Conservation (phyloP, 30 jellyfish, hydroid and myxozoan species). For the Chrysaora quinquecirrha region DNA sequence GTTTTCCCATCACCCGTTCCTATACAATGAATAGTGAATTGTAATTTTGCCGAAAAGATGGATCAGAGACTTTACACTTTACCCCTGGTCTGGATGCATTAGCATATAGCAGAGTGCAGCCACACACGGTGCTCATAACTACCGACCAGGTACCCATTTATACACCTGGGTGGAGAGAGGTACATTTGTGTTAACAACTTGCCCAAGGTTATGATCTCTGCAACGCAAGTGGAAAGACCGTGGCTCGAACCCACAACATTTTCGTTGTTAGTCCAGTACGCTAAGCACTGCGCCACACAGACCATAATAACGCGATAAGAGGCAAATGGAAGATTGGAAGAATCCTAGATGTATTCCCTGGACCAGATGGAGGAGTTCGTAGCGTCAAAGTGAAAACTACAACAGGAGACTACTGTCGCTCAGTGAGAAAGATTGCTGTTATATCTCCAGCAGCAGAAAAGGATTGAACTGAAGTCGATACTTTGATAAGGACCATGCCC, state of each 20-base stretch:
- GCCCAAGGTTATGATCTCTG: too few relatives aligned
- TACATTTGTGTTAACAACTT: too few relatives aligned
- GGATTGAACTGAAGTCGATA: slow-evolving; percentile 10
- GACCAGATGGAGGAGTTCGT: slow-evolving; percentile 72
- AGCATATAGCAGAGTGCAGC: too few relatives aligned
- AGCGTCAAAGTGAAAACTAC: slow-evolving; percentile 62
- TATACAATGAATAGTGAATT: slow-evolving; percentile 27
- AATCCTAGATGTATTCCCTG: slow-evolving; percentile 53
- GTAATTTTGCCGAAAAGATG: slow-evolving; percentile 39
- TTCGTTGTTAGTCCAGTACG: too few relatives aligned
- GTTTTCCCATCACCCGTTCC: slow-evolving; percentile 26
- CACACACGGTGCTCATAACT: too few relatives aligned
- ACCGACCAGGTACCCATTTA: too few relatives aligned
- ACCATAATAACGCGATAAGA: slow-evolving; percentile 54
- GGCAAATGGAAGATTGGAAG: slow-evolving; percentile 72
- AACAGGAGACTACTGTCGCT: slow-evolving; percentile 66
- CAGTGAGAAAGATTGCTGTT: slow-evolving; percentile 71
- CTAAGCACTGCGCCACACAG: too few relatives aligned
- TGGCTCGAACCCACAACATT: too few relatives aligned
- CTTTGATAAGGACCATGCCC: slow-evolving; percentile 39
- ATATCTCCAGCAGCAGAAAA: slow-evolving; percentile 41
- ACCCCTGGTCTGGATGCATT: too few relatives aligned
- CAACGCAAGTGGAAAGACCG: too few relatives aligned
- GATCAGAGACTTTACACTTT: too few relatives aligned
- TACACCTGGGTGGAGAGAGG: too few relatives aligned